Percentiles rank a stretch among this genome's conserved stretches.
Conservation (phyloP, 2,797 vertebrate genomes). For the Botia kubotai region DNA sequence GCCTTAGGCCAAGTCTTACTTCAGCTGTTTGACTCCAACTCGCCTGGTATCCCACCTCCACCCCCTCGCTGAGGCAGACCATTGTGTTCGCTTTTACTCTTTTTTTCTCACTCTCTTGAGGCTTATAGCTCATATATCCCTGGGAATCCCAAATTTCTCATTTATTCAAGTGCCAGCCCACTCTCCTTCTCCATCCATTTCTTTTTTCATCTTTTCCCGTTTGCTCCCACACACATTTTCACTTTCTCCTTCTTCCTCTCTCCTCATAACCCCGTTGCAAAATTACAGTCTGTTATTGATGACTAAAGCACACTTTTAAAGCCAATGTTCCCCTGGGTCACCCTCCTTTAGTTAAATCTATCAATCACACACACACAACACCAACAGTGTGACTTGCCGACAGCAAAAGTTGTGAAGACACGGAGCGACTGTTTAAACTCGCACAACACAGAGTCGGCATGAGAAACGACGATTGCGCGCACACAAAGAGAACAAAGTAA, state of each 20-base stretch:
- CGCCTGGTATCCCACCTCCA: slow-evolving; percentile 30
- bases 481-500: slow-evolving; percentile 37
- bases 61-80: slow-evolving; percentile 18
- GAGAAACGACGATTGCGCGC: slow-evolving; percentile 5
- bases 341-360: slow-evolving; percentile 67
- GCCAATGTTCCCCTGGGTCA: slow-evolving; percentile 60
- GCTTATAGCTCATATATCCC: slow-evolving; percentile 36
- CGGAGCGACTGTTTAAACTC: slow-evolving; percentile 17
- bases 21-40: slow-evolving; percentile 36
- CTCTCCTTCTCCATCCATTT: slow-evolving; percentile 25
- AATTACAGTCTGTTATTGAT: slow-evolving; percentile 68
- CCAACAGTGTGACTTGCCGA: slow-evolving; percentile 59
- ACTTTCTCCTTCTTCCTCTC: slow-evolving; percentile 26
- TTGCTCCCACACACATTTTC: slow-evolving; percentile 40
- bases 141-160: slow-evolving; percentile 48
- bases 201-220: slow-evolving; percentile 12
- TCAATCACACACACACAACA: slow-evolving; percentile 66
- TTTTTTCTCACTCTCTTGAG: slow-evolving; percentile 48
- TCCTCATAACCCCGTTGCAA: slow-evolving; percentile 11
- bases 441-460: background rate
- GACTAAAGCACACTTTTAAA: slow-evolving; percentile 69
- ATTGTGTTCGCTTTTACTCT: slow-evolving; percentile 34
- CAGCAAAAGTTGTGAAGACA: slow-evolving; percentile 32
- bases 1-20: slow-evolving; percentile 56
- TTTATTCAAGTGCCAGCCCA: slow-evolving; percentile 50